phyloP scores from a whole-genome alignment of 1,140 invertebrate species.

The Achroia grisella region DNA sequence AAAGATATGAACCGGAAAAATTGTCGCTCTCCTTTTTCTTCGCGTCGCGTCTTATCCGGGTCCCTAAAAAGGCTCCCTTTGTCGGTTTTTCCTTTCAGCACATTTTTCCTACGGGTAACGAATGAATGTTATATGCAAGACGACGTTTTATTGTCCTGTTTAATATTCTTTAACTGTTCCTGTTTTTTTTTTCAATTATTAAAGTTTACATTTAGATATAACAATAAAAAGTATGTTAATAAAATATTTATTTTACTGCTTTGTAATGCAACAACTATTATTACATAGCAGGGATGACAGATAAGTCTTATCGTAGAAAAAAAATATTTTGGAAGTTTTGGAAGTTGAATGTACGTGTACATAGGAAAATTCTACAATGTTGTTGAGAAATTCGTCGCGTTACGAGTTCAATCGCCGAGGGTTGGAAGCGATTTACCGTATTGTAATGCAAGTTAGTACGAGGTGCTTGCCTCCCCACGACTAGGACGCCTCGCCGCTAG shows the following conservation, averaged over 20 bases:
- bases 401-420: conserved; percentile 38
- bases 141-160: conserved; percentile 19
- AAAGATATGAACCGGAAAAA: conserved; percentile 70
- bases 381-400: conserved; percentile 26
- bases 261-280: too few species aligned
- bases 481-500: conserved; percentile 25
- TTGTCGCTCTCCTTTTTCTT: conserved; percentile 62
- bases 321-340: conserved; percentile 45
- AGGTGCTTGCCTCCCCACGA: conserved; percentile 6
- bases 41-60: conserved; percentile 38
- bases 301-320: too few species aligned
- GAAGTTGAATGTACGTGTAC: conserved; percentile 39
- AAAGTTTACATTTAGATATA: too few species aligned
- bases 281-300: too few species aligned
- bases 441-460: conserved; percentile 51
- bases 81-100: conserved; percentile 38
- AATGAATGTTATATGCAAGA: conserved; percentile 26
- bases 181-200: too few species aligned
- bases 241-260: too few species aligned
- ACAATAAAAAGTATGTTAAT: too few species aligned
- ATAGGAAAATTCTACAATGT: conserved; percentile 30
- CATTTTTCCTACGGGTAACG: conserved; percentile 23
- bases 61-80: conserved; percentile 41
- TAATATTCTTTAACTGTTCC: conserved; percentile 8
- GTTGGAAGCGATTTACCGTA: conserved; percentile 55